phyloP scores from a whole-genome alignment of 2,113 vertebrate genomes.

The Boleophthalmus pectinirostris region DNA sequence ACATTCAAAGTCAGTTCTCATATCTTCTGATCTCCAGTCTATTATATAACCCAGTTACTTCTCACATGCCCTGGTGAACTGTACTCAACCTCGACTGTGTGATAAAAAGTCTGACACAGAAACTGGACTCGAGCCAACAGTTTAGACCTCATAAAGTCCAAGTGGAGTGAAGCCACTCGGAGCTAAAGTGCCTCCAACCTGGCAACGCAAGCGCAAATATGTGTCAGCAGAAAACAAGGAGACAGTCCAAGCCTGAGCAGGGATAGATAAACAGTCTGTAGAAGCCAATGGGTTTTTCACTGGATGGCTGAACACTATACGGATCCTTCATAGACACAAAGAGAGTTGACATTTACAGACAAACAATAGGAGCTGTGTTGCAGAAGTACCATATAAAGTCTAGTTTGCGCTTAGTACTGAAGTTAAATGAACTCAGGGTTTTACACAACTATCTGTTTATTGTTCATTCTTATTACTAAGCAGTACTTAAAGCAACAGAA shows the following conservation, averaged over 20 bases:
- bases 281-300: slow-evolving; percentile 14
- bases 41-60: not conserved
- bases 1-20: not conserved
- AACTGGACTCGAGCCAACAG: slow-evolving; percentile 16
- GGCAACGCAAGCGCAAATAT: slow-evolving; percentile 52
- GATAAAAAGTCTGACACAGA: slow-evolving; percentile 11
- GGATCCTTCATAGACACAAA: slow-evolving; percentile 12
- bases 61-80: not conserved
- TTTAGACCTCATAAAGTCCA: slow-evolving; percentile 26
- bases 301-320: not conserved
- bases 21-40: not conserved
- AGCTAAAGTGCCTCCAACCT: slow-evolving; percentile 21
- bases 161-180: slow-evolving; percentile 16
- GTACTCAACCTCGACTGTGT: not conserved
- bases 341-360: slow-evolving; percentile 5
- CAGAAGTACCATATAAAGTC: not conserved
- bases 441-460: not conserved
- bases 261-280: not conserved
- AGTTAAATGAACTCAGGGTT: not conserved
- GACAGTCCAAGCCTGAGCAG: slow-evolving; percentile 6
- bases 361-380: not conserved
- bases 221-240: slow-evolving; percentile 32
- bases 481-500: too few relatives aligned
- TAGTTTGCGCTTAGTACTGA: not conserved
- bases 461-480: too few relatives aligned